phyloP scores from a whole-genome alignment of 2,888 invertebrate species.

The Lathronympha strigana region DNA sequence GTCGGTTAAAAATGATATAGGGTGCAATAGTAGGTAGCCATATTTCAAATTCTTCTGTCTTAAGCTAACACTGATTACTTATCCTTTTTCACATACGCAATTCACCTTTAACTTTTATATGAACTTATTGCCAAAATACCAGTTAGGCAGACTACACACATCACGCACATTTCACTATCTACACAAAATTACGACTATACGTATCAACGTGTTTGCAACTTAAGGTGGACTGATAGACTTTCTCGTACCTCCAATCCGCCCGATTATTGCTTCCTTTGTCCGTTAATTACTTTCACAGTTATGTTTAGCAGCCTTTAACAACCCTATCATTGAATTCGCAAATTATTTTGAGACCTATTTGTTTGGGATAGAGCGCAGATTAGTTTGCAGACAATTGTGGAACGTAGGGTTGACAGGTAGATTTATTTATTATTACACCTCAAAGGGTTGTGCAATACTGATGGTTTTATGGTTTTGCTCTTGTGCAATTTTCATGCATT shows the following conservation, averaged over 20 bases:
- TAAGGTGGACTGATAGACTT: constrained; percentile 63
- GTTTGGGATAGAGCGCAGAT: constrained; percentile 47
- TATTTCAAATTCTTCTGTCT: neutral
- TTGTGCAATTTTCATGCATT: constrained; percentile 80
- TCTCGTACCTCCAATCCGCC: constrained; percentile 63
- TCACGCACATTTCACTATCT: neutral
- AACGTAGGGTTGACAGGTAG: constrained; percentile 59
- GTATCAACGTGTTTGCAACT: constrained; percentile 57
- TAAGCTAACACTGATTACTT: neutral
- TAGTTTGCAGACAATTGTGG: constrained; percentile 30
- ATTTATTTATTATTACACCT: constrained; percentile 80
- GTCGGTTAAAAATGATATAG: no score
- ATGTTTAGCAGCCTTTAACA: constrained; percentile 62
- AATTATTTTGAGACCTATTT: constrained; percentile 46
- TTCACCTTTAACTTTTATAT: neutral
- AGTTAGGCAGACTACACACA: neutral
- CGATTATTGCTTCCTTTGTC: constrained; percentile 75
- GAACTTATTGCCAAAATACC: neutral
- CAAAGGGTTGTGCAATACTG: constrained; percentile 78
- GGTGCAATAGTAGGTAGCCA: no score
- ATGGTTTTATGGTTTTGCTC: constrained; percentile 77
- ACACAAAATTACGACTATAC: constrained; percentile 44
- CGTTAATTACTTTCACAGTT: constrained; percentile 73
- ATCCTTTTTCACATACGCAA: neutral
- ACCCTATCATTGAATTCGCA: constrained; percentile 47